These are phyloP conservation scores for Neotoma lepida DNA, from an alignment of 2,113 vertebrate genomes.

Conservation along the genomic window DNA sequence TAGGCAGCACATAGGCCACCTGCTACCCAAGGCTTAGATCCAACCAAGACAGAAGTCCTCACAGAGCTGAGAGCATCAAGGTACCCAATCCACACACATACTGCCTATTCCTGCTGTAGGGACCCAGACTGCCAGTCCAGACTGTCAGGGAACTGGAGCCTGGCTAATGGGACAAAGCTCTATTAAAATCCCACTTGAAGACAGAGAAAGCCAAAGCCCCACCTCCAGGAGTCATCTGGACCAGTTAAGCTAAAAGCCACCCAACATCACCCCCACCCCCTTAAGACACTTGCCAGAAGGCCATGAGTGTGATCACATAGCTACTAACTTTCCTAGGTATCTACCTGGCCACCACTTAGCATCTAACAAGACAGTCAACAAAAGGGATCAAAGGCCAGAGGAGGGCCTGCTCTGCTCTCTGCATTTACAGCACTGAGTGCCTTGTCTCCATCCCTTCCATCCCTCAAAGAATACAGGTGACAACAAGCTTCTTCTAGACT, in stretches of 20 bases:
- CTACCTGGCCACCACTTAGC: not conserved
- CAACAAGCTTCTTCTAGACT: constrained; percentile 5
- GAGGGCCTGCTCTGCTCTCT: not conserved
- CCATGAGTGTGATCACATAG: not conserved
- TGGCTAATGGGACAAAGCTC: not conserved
- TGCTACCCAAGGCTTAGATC: constrained; percentile 21
- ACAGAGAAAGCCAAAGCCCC: not conserved
- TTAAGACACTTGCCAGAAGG: not conserved
- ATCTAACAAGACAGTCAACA: constrained; percentile 21
- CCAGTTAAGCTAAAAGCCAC: constrained; percentile 11
- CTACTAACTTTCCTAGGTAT: not conserved
- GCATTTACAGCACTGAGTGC: not conserved
- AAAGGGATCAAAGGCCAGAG: not conserved
- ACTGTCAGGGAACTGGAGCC: constrained; percentile 15
- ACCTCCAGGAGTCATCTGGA: constrained; percentile 12
- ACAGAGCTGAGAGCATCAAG: not conserved
- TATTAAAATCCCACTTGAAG: constrained; percentile 48
- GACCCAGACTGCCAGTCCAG: not conserved
- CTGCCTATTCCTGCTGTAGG: not conserved
- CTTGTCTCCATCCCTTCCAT: not conserved
- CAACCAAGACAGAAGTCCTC: not conserved
- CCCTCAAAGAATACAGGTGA: not conserved
- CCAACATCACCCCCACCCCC: not conserved
- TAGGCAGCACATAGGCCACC: not conserved
- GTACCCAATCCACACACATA: not conserved